These are phyloP conservation scores for Natrix natrix DNA, from an alignment of 2,797 vertebrate species.

Conservation along the genomic window DNA sequence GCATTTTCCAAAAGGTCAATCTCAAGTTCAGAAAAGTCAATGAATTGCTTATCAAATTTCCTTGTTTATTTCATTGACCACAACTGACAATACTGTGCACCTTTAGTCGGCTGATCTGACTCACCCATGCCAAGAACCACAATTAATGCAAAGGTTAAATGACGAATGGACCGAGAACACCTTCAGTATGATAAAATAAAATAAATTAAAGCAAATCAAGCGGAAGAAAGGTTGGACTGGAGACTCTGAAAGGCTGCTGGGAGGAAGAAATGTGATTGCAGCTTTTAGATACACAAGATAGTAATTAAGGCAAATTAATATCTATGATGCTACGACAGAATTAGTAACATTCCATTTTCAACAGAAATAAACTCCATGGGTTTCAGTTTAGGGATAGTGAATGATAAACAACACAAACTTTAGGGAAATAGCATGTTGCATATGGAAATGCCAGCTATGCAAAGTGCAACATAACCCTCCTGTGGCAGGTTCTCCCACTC, in stretches of 20 bases:
- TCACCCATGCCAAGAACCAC: not conserved
- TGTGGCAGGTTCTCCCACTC: not conserved
- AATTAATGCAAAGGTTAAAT: not conserved
- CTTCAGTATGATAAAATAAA: not conserved
- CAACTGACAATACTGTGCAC: not conserved
- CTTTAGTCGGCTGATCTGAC: not conserved
- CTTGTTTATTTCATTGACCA: not conserved
- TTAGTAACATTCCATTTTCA: not conserved
- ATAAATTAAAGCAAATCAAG: not conserved
- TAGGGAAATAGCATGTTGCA: not conserved
- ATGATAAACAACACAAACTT: not conserved
- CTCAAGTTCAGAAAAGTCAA: not conserved
- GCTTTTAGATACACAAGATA: not conserved
- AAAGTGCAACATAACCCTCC: not conserved
- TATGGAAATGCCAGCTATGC: not conserved
- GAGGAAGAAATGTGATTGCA: not conserved
- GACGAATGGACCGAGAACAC: not conserved
- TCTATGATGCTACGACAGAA: not conserved
- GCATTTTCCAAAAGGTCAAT: not conserved
- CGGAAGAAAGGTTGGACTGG: not conserved
- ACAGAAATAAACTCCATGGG: not conserved
- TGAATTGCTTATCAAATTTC: not conserved
- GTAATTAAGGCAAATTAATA: not conserved
- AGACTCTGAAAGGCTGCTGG: not conserved
- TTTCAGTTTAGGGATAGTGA: not conserved